Conservation (phyloP, 2,797 vertebrate species). For the Centropyge bicolor region DNA sequence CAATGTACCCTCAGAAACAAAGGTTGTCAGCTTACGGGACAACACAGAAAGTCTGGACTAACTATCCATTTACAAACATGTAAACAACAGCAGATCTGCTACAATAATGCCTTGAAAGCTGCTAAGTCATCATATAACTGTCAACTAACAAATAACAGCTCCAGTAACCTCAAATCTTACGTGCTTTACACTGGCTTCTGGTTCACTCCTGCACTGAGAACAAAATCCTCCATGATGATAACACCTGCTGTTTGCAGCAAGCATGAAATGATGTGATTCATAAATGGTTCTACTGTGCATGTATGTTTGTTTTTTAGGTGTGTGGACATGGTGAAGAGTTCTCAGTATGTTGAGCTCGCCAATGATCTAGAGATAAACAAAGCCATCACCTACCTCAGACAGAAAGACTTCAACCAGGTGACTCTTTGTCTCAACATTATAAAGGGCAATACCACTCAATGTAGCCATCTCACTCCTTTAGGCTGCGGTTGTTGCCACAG, state of each 20-base stretch:
- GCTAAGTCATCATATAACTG: too few relatives aligned
- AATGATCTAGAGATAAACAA: conserved; percentile 99
- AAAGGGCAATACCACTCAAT: conserved; percentile 28
- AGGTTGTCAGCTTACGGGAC: too few relatives aligned
- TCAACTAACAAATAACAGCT: too few relatives aligned
- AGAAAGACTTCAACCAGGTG: conserved; percentile 97
- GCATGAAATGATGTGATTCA: neutral
- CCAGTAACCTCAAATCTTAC: too few relatives aligned
- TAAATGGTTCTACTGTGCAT: neutral
- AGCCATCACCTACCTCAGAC: conserved; percentile 95
- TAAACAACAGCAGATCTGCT: too few relatives aligned
- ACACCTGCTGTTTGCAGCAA: neutral
- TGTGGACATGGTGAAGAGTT: conserved; percentile 95
- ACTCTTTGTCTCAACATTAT: conserved; percentile 30
- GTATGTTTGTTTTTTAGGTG: conserved; percentile 85
- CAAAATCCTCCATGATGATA: too few relatives aligned
- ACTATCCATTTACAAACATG: too few relatives aligned
- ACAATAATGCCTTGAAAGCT: too few relatives aligned
- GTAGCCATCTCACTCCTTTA: neutral
- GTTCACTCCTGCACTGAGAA: too few relatives aligned
- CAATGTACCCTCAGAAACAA: too few relatives aligned
- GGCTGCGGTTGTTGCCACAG: neutral
- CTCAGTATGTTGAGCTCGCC: conserved; percentile 95
- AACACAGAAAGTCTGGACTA: too few relatives aligned
- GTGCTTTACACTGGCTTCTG: too few relatives aligned